phyloP scores from a whole-genome alignment of 2,113 vertebrate species.

The Melanotaenia duboulayi region DNA sequence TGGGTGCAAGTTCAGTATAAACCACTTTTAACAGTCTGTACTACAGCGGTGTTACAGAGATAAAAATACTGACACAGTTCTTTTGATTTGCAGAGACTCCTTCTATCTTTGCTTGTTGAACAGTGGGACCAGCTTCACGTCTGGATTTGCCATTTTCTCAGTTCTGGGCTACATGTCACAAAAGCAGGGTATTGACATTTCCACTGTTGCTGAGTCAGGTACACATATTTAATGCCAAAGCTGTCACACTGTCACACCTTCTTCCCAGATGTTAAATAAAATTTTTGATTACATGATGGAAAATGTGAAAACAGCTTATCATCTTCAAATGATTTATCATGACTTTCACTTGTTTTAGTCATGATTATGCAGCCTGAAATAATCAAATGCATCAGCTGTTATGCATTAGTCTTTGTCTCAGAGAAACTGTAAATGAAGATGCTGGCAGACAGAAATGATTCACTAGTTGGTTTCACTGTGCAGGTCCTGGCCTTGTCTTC shows the following conservation, averaged over 20 bases:
- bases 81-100: constrained; percentile 66
- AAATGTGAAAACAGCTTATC: neutral
- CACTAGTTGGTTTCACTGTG: constrained; percentile 25
- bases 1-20: neutral
- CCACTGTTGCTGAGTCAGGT: constrained; percentile 79
- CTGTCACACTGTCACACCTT: neutral
- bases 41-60: neutral
- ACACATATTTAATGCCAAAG: neutral
- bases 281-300: neutral
- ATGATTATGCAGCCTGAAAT: neutral
- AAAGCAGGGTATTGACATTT: constrained; percentile 74
- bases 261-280: neutral
- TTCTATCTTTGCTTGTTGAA: constrained; percentile 86
- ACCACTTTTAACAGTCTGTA: neutral
- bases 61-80: neutral
- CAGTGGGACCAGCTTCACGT: constrained; percentile 89
- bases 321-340: neutral
- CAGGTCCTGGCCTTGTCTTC: constrained; percentile 93
- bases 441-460: neutral
- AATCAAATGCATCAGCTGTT: neutral
- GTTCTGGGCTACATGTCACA: constrained; percentile 88
- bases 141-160: constrained; percentile 92
- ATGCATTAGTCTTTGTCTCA: neutral
- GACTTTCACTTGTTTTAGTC: neutral
- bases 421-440: neutral